Base-by-base conservation (phyloP, 2,888 invertebrate species). In the Molorchus minor region DNA sequence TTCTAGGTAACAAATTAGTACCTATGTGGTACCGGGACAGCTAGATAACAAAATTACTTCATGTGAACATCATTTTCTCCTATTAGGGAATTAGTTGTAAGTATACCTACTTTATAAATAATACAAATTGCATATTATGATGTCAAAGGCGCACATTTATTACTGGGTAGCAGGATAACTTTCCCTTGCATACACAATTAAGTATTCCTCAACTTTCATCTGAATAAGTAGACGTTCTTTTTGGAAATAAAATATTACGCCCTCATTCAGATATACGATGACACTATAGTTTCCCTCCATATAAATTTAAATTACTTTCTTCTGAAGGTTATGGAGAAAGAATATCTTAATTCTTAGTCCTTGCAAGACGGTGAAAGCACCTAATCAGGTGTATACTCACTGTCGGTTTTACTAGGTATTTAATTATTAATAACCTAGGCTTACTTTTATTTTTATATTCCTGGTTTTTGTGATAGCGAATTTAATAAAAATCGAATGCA, bases 321-420 rank as follows among this genome's bases (percentile, higher is more conserved):
- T 72, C 47, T 51, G 62, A 68, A 67, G 65, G 68, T 64, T 72
- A 58, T 59, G 64, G 71, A 65, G 67, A 71, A 68, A 71, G 70
- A 72, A 65, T 64, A 58, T 61, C 60, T 58, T 56, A 67, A 53
- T 60, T 56, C 68, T 61, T 57, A 71, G 71, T 71, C 67, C 63
- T 67, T 67, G 56, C 62, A 60, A 65, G 71, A 69, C 67, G 71
- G 75, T 73, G 75, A 75, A 75, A 75, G 73, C 71, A 66, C 59
- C 58, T 60, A 63, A 63, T 59, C 65, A 64, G 56, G 56, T 60
- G 47, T 51, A 54, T 58, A 36, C 13, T 61, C 58, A 63, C 65
- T 66, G 56, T 67, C 67, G 58, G 64, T 68, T 64, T 65, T n/a
- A n/a, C n/a, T n/a, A n/a, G n/a, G n/a, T n/a, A n/a, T n/a, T n/a